Conservation (phyloP, 1,140 invertebrate genomes). For the Bombus balteatus region DNA sequence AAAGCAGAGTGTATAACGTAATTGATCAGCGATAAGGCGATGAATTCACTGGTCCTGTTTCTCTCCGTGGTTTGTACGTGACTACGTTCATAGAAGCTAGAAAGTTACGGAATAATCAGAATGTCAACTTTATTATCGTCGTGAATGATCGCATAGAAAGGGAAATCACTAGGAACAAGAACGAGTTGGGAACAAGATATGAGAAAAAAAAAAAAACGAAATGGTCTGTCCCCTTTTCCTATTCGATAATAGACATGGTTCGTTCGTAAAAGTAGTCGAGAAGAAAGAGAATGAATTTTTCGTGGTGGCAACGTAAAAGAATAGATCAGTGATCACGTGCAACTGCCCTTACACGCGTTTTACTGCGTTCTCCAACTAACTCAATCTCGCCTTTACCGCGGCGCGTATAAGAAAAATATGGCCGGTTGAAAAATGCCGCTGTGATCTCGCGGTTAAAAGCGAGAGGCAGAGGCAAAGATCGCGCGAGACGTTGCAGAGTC, state of each 20-base stretch:
- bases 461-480: slow-evolving; percentile 24
- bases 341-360: slow-evolving; percentile 27
- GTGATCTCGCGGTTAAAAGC: slow-evolving; percentile 23
- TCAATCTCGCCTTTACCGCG: slow-evolving; percentile 32
- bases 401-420: slow-evolving; percentile 27
- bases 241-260: background rate
- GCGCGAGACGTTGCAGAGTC: background rate
- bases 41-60: background rate
- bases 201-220: background rate
- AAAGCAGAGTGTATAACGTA: slow-evolving; percentile 1
- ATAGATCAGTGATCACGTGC: slow-evolving; percentile 9
- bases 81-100: background rate
- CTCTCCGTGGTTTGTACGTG: background rate
- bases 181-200: background rate
- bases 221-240: background rate
- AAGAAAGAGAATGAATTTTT: background rate
- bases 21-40: background rate
- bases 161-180: too few species aligned
- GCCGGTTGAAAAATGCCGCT: slow-evolving; percentile 22
- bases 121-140: background rate
- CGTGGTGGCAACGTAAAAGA: background rate
- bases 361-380: slow-evolving; percentile 12
- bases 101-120: background rate
- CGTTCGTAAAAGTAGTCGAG: background rate
- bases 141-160: background rate